Evolutionary conservation across 2,888 invertebrate species (phyloP).

Genomic region (Prostheceraeus crozeri): DNA sequence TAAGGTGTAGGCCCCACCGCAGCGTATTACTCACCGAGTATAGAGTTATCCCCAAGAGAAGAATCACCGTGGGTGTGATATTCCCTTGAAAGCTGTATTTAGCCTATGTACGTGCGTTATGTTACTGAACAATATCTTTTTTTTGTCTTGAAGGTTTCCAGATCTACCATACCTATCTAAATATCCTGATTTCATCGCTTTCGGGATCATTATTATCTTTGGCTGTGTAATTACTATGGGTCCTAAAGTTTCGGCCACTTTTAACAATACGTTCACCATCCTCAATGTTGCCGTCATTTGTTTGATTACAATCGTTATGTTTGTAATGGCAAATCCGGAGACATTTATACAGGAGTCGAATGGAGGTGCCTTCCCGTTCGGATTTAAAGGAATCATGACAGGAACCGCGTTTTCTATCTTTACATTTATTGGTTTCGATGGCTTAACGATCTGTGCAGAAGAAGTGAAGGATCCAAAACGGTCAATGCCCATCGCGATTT

Average conservation of each 20-base stretch:
- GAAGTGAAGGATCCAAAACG: conserved; percentile 54
- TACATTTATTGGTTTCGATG: conserved; percentile 58
- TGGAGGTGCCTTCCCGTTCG: conserved; percentile 54
- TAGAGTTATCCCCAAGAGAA: no score
- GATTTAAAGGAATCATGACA: conserved; percentile 53
- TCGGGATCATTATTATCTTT: conserved; percentile 59
- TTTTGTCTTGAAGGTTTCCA: no score
- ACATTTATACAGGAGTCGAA: background rate
- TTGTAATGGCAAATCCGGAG: no score
- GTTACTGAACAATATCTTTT: no score
- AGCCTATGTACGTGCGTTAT: no score
- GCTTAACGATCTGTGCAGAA: conserved; percentile 56
- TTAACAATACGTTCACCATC: conserved; percentile 55
- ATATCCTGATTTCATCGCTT: conserved; percentile 58
- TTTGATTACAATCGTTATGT: conserved; percentile 63
- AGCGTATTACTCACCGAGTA: no score
- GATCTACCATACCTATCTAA: no score
- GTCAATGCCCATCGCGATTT: conserved; percentile 55
- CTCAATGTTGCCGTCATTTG: conserved; percentile 54
- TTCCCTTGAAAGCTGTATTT: no score
- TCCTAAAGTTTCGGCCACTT: conserved; percentile 54
- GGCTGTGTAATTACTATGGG: conserved; percentile 51
- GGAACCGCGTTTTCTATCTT: conserved; percentile 58
- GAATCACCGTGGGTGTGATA: no score
- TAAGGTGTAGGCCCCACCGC: no score